phyloP scores from a whole-genome alignment of 2,113 vertebrate genomes.

The Columba janthina region DNA sequence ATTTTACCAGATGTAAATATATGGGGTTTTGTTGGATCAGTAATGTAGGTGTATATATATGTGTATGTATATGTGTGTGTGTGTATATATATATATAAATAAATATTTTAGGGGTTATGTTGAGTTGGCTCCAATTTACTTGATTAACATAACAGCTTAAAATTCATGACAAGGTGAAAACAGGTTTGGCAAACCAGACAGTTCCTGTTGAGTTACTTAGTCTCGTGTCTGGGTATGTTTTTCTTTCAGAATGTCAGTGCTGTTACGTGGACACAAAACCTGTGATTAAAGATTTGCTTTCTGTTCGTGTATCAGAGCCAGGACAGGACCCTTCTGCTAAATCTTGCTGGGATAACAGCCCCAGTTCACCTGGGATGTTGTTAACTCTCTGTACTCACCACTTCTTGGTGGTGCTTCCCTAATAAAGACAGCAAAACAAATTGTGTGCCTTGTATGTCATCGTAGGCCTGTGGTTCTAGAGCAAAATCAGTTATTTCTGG shows the following conservation, averaged over 20 bases:
- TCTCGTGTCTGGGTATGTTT: not conserved
- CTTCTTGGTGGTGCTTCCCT: not conserved
- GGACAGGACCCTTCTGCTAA: not conserved
- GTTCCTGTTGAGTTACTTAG: not conserved
- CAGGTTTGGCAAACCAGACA: not conserved
- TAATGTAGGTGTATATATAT: not conserved
- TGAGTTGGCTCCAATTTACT: not conserved
- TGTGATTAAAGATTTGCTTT: not conserved
- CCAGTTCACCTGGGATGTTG: not conserved
- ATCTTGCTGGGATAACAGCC: not conserved
- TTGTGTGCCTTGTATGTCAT: not conserved
- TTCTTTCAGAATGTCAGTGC: not conserved
- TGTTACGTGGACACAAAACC: not conserved
- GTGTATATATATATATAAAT: no score
- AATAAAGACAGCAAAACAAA: not conserved
- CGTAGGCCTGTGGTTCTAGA: not conserved
- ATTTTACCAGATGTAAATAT: not conserved
- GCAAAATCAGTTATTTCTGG: not conserved
- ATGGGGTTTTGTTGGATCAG: not conserved
- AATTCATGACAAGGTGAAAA: not conserved
- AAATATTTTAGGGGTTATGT: not conserved
- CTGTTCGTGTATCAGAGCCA: not conserved
- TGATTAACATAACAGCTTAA: not conserved
- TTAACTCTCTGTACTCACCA: rapidly evolving
- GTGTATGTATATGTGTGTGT: not conserved